Conservation (phyloP, 2,113 vertebrate genomes). For the Bos javanicus region DNA sequence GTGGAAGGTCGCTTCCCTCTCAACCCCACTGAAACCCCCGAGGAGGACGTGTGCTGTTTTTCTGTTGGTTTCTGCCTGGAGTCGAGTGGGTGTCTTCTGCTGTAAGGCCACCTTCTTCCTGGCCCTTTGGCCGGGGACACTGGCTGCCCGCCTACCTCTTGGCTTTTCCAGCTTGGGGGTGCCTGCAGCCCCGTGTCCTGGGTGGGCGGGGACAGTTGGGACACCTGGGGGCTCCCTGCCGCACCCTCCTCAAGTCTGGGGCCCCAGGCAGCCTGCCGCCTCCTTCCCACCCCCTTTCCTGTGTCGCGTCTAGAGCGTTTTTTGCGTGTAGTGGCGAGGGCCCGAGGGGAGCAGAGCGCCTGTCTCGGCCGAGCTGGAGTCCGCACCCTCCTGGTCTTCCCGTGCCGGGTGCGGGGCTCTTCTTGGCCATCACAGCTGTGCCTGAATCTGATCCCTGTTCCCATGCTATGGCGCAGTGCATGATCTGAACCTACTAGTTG, state of each 20-base stretch:
- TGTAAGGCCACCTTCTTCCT: background rate
- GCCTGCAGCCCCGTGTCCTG: background rate
- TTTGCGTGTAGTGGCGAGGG: accelerated
- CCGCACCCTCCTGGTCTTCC: background rate
- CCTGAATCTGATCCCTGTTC: background rate
- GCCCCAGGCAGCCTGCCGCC: background rate
- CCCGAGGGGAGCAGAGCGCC: background rate
- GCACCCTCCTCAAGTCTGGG: background rate
- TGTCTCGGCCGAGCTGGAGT: accelerated
- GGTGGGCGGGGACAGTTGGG: background rate
- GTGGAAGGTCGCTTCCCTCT: background rate
- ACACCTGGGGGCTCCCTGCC: background rate
- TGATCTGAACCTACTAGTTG: background rate
- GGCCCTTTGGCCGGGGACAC: no score
- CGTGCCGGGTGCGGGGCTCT: no score
- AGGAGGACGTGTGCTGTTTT: background rate
- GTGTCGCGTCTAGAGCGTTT: accelerated
- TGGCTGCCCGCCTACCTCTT: background rate
- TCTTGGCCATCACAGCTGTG: background rate
- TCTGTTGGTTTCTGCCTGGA: background rate
- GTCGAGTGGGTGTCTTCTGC: background rate
- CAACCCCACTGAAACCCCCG: background rate
- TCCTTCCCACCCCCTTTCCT: background rate
- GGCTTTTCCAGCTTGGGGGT: background rate
- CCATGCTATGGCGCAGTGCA: background rate